phyloP scores from a whole-genome alignment of 2,113 vertebrate species.

The Neoarius graeffei region DNA sequence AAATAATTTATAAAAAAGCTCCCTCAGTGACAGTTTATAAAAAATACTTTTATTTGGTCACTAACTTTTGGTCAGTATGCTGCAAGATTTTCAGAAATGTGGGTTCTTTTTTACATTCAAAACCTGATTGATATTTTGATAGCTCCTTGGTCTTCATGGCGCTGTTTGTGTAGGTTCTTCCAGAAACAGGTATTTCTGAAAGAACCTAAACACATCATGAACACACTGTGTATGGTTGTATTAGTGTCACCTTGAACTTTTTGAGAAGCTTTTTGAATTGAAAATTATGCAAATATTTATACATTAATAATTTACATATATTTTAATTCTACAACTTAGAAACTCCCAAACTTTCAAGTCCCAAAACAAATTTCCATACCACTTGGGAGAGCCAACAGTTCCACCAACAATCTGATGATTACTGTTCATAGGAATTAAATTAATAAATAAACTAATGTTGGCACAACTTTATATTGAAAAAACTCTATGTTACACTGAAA shows the following conservation, averaged over 20 bases:
- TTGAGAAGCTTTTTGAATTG: no score
- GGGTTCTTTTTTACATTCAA: no score
- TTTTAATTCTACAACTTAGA: not conserved
- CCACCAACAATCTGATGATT: not conserved
- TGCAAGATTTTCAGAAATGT: no score
- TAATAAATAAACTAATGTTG: not conserved
- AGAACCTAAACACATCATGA: not conserved
- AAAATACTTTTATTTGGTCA: not conserved
- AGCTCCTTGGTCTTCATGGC: no score
- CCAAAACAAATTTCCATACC: not conserved
- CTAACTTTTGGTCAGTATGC: not conserved
- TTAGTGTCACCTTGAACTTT: not conserved
- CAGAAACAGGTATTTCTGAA: not conserved
- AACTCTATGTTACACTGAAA: not conserved
- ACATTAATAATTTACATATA: not conserved
- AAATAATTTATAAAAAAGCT: not conserved
- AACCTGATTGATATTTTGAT: no score
- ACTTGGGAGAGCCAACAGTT: not conserved
- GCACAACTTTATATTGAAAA: not conserved
- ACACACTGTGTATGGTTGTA: not conserved
- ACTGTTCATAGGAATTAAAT: not conserved
- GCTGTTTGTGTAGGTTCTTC: not conserved
- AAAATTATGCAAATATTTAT: not conserved
- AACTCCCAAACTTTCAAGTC: not conserved
- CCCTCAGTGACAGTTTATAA: not conserved